Percentiles rank a stretch among this genome's conserved stretches.
These are phyloP conservation scores for Agriopis aurantiaria DNA, from an alignment of 2,888 invertebrate species.

Conservation along the genomic window DNA sequence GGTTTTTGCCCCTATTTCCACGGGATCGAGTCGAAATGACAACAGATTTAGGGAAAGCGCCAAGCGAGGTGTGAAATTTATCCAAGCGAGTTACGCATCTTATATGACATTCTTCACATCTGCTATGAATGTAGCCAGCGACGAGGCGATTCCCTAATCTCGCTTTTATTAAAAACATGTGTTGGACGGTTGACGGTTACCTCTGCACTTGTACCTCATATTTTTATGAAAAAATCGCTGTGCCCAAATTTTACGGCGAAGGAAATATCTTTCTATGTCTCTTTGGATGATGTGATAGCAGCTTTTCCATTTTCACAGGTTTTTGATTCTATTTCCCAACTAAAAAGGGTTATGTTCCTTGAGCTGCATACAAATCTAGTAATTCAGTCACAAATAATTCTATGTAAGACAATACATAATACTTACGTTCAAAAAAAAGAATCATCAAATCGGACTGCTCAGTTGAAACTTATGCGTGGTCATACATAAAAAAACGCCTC, in stretches of 20 bases:
- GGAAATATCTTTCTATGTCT: constrained; percentile 6
- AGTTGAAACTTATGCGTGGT: too few relatives aligned
- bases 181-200: constrained; percentile 34
- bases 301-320: not conserved
- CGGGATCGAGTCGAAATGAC: constrained; percentile 83
- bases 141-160: constrained; percentile 77
- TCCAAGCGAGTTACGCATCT: constrained; percentile 74
- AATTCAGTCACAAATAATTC: too few relatives aligned
- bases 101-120: constrained; percentile 84
- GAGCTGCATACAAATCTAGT: not conserved
- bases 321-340: not conserved
- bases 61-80: constrained; percentile 85
- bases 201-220: constrained; percentile 8
- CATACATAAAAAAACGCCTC: too few relatives aligned
- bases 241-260: constrained; percentile 20
- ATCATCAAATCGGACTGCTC: too few relatives aligned
- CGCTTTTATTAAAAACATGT: constrained; percentile 80
- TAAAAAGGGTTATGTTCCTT: too few relatives aligned
- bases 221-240: constrained; percentile 15
- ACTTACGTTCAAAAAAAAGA: too few relatives aligned
- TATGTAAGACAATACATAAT: too few relatives aligned
- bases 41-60: constrained; percentile 85
- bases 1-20: constrained; percentile 79
- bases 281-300: not conserved
- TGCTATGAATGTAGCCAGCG: constrained; percentile 74